Evolutionary conservation across 2,113 vertebrate species (phyloP).

Genomic region (Carollia perspicillata): DNA sequence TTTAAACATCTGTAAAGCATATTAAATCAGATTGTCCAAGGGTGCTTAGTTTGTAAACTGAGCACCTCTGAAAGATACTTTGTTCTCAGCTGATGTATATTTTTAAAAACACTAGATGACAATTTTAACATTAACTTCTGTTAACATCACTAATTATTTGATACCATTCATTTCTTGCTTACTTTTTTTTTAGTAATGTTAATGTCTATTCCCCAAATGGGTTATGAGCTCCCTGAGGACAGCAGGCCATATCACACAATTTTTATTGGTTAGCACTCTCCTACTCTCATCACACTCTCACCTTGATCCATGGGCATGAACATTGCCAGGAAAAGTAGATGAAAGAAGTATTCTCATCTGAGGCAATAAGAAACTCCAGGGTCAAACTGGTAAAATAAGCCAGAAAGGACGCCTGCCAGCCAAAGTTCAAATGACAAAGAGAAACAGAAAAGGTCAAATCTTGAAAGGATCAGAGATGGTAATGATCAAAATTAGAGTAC

Average conservation of each 20-base stretch:
- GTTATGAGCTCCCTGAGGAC: background rate
- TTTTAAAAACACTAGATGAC: background rate
- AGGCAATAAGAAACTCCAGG: background rate
- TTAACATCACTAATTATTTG: background rate
- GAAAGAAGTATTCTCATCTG: background rate
- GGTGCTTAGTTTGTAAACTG: background rate
- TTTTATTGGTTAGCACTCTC: background rate
- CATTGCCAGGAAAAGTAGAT: background rate
- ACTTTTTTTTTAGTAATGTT: background rate
- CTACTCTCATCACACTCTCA: background rate
- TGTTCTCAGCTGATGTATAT: background rate
- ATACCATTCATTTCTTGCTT: background rate
- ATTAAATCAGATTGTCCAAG: background rate
- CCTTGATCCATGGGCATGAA: background rate
- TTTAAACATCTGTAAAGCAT: background rate
- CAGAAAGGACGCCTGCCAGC: background rate
- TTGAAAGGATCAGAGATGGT: background rate
- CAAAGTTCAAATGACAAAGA: background rate
- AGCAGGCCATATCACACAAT: background rate
- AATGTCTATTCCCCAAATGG: background rate
- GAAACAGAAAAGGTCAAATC: background rate
- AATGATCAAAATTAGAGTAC: background rate
- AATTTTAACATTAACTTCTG: slow-evolving; percentile 15
- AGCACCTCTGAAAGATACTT: background rate
- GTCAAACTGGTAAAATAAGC: background rate